Conservation (phyloP, 2,797 vertebrate species). For the Alauda arvensis region DNA sequence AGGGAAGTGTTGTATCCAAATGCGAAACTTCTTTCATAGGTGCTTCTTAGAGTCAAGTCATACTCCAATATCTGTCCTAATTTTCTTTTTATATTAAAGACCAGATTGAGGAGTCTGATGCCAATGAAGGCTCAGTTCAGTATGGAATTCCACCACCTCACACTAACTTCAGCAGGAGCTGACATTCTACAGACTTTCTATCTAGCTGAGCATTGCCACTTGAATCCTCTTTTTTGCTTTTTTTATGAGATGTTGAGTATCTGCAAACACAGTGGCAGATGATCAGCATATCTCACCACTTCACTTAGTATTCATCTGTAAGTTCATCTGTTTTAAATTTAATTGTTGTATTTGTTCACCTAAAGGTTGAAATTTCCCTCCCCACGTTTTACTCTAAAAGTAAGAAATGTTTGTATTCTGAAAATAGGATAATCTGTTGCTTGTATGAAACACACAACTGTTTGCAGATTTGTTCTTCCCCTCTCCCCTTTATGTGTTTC, state of each 20-base stretch:
- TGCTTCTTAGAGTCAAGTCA: not conserved
- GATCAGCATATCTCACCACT: not conserved
- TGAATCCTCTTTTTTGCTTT: not conserved
- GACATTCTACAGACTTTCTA: not conserved
- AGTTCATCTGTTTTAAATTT: not conserved
- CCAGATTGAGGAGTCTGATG: not conserved
- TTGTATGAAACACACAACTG: not conserved
- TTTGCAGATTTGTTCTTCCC: not conserved
- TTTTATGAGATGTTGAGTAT: not conserved
- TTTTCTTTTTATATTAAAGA: not conserved
- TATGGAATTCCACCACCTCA: not conserved
- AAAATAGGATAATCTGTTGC: not conserved
- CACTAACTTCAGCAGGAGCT: not conserved
- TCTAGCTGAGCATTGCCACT: not conserved
- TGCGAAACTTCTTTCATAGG: not conserved
- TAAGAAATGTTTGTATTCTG: not conserved
- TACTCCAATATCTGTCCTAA: not conserved
- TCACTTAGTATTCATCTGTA: not conserved
- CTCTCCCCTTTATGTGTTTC: not conserved
- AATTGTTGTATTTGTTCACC: not conserved
- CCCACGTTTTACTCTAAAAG: not conserved
- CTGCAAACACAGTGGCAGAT: not conserved
- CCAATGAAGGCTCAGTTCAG: not conserved
- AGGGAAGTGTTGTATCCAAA: not conserved
- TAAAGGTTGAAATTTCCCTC: not conserved